phyloP scores from a whole-genome alignment of 2,113 vertebrate species.

The Nycticebus coucang region DNA sequence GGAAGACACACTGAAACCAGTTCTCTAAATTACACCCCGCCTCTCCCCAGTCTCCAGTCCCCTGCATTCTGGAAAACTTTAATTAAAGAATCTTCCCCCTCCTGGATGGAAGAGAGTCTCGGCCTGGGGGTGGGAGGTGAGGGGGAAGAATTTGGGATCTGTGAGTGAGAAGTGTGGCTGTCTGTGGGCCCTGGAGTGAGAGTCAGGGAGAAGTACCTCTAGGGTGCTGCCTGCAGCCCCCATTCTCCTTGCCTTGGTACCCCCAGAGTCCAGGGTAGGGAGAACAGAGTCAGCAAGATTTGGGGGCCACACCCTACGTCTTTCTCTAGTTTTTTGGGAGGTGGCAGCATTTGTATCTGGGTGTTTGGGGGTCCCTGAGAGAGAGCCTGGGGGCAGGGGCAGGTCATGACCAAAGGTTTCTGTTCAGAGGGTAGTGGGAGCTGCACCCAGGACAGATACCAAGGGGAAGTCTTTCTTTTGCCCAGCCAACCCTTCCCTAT shows the following conservation, averaged over 20 bases:
- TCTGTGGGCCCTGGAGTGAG: constrained; percentile 26
- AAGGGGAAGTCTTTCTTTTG: constrained; percentile 46
- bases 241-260: constrained; percentile 52
- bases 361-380: not conserved
- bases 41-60: constrained; percentile 64
- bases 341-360: constrained; percentile 2
- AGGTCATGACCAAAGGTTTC: not conserved
- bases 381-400: not conserved
- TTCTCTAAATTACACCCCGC: constrained; percentile 75
- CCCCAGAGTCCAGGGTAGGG: not conserved
- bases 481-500: not conserved
- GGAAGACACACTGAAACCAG: constrained; percentile 74
- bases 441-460: constrained; percentile 10
- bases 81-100: constrained; percentile 79
- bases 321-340: not conserved
- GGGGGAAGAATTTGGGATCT: constrained; percentile 61
- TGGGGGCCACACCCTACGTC: constrained; percentile 64
- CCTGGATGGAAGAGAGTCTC: constrained; percentile 49
- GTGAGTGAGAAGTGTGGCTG: constrained; percentile 18
- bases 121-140: constrained; percentile 48
- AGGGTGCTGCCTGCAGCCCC: not conserved
- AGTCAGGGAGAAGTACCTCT: not conserved
- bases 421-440: not conserved
- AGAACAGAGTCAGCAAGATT: not conserved
- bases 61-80: constrained; percentile 81